Evolutionary conservation across 2,888 invertebrate genomes (phyloP), one percentile per base, ranked within the genome.

Genomic region (Coenonympha glycerion): DNA sequence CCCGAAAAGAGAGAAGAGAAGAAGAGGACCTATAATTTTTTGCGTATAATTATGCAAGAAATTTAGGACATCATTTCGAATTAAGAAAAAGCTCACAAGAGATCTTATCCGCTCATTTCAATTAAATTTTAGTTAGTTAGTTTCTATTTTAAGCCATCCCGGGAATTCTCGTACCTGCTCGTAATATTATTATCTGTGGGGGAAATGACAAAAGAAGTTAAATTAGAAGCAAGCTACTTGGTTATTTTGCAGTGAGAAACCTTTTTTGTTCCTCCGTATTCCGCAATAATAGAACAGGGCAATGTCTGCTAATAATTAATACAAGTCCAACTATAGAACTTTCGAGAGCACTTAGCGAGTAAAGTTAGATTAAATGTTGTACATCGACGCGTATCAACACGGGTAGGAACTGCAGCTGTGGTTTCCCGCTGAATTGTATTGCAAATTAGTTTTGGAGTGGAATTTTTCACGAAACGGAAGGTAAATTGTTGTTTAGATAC

Each of bases 301-400:
- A 59, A 58, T 55, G 57, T 56, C 57, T 60, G 58, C 59, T 58
- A 55, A 67, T 66, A 67, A 66, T 66, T 65, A 66, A 65, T 66
- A 63, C 62, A 60, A 65, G 64, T 62, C 64, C 60, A 71, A 79
- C 67, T 72, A n/a, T n/a, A 69, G 66, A 69, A 68, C 66, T 68
- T 67, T 56, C 58, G 60, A 73, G 71, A 73, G 69, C 73, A 70
- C 71, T 77, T 69, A 68, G 69, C 63, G 64, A 68, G 65, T 59
- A 70, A 82, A 84, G 73, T 82, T 84, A 81, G 78, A 84, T 84
- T 83, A 77, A 76, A 81, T 68, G 75, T 59, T 69, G 71, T 68
- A 79, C 70, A 77, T 76, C 73, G 78, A 75, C 74, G 73, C 70
- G 71, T 70, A 63, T 67, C 66, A 66, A 73, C 68, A 63, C 63